Conservation (phyloP, 2,113 vertebrate species). For the Psophia crepitans region DNA sequence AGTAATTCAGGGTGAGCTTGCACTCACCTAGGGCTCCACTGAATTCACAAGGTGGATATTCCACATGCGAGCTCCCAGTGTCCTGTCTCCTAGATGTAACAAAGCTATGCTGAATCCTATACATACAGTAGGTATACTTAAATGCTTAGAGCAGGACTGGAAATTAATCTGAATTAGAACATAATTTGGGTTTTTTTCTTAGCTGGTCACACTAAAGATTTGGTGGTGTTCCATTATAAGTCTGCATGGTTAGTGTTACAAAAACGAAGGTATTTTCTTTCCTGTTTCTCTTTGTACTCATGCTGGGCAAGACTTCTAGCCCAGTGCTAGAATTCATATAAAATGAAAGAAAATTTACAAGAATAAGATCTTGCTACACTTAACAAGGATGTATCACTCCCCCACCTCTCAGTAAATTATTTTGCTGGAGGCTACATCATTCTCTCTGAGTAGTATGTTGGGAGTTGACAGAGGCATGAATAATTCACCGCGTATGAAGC, state of each 20-base stretch:
- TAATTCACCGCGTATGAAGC: conserved; percentile 66
- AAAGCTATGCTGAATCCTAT: neutral
- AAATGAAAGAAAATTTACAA: conserved; percentile 55
- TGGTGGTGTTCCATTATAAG: neutral
- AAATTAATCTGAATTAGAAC: neutral
- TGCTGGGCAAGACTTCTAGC: conserved; percentile 12
- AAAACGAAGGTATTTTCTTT: neutral
- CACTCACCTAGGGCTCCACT: neutral
- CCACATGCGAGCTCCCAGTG: neutral
- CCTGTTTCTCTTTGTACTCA: neutral
- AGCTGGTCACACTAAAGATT: neutral
- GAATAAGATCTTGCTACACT: conserved; percentile 66
- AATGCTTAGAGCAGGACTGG: neutral
- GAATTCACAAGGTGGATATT: neutral
- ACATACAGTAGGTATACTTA: neutral
- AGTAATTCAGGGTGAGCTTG: neutral
- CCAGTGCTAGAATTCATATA: conserved; percentile 3
- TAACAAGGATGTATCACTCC: conserved; percentile 68
- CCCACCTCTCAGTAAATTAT: conserved; percentile 72
- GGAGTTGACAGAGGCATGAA: conserved; percentile 78
- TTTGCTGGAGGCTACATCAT: conserved; percentile 86
- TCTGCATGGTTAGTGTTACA: neutral
- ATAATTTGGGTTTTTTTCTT: neutral
- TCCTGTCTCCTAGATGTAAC: neutral
- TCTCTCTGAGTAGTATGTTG: conserved; percentile 61